These are phyloP conservation scores for Antennarius maculatus DNA, from an alignment of 2,797 vertebrate species.

Conservation along the genomic window DNA sequence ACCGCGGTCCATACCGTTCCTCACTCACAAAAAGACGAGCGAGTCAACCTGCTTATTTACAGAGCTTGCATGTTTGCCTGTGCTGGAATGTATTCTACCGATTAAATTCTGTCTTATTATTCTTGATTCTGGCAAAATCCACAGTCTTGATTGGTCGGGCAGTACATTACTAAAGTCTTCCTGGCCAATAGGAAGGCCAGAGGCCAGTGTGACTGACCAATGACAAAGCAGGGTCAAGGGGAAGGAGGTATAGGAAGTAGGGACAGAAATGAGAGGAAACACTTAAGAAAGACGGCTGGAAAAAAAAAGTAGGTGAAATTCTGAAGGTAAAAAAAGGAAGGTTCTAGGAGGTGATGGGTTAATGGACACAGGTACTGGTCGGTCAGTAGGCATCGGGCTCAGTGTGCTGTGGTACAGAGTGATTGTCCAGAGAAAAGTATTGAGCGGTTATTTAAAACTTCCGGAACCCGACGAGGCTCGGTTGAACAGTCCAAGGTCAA, in stretches of 20 bases:
- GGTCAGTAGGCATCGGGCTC: constrained; percentile 78
- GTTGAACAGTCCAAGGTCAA: constrained; percentile 49
- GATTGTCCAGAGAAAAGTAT: constrained; percentile 81
- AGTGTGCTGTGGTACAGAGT: constrained; percentile 81
- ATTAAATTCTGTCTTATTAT: constrained; percentile 49
- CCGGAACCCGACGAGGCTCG: constrained; percentile 40
- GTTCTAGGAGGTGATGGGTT: background rate
- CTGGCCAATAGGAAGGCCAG: constrained; percentile 58
- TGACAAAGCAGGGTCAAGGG: constrained; percentile 16
- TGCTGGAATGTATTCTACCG: constrained; percentile 84
- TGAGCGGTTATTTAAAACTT: constrained; percentile 61
- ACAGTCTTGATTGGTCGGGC: constrained; percentile 79
- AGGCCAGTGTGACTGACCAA: constrained; percentile 57
- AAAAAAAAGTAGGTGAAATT: background rate
- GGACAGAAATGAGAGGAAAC: constrained; percentile 6
- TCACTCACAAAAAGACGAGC: constrained; percentile 7
- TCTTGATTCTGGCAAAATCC: constrained; percentile 58
- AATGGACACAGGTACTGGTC: constrained; percentile 77
- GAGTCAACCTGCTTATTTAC: constrained; percentile 44
- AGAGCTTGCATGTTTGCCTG: constrained; percentile 65
- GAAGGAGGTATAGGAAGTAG: background rate
- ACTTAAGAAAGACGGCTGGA: background rate
- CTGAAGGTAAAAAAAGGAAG: constrained; percentile 3
- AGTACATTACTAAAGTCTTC: constrained; percentile 72
- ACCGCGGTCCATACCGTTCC: constrained; percentile 10